Conservation (phyloP, 2,888 invertebrate genomes). For the Parthenolecanium corni region DNA sequence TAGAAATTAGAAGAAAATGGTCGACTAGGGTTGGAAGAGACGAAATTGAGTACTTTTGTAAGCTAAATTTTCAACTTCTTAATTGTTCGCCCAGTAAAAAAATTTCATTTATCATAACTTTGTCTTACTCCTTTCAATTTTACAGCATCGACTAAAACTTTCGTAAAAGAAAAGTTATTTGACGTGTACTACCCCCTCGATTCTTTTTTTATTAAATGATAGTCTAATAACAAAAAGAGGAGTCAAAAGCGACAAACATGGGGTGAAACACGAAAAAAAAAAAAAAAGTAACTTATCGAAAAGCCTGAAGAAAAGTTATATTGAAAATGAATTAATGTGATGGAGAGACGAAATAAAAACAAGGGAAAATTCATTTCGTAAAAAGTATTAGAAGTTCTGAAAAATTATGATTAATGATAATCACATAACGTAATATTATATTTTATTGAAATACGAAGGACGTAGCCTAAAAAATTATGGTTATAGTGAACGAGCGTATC, state of each 20-base stretch:
- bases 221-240: neutral
- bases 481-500: conserved; percentile 22
- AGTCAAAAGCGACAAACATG: neutral
- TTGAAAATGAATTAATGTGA: conserved; percentile 22
- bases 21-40: too few relatives aligned
- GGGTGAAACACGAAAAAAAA: neutral
- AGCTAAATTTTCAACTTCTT: too few relatives aligned
- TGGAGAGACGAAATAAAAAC: neutral
- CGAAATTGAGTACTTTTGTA: too few relatives aligned
- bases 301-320: conserved; percentile 15
- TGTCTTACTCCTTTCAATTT: too few relatives aligned
- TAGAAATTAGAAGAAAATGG: too few relatives aligned
- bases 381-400: conserved; percentile 20
- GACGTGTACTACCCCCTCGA: too few relatives aligned
- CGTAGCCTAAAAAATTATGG: conserved; percentile 23
- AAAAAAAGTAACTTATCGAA: conserved; percentile 1
- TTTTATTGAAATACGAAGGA: conserved; percentile 19
- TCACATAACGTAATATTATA: conserved; percentile 21
- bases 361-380: conserved; percentile 18
- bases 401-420: conserved; percentile 29
- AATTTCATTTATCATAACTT: too few relatives aligned
- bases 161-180: too few relatives aligned
- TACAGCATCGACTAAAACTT: too few relatives aligned
- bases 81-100: too few relatives aligned
- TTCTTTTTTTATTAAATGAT: conserved; percentile 3